Conservation (phyloP, 1,140 invertebrate species). For the Arion vulgaris region DNA sequence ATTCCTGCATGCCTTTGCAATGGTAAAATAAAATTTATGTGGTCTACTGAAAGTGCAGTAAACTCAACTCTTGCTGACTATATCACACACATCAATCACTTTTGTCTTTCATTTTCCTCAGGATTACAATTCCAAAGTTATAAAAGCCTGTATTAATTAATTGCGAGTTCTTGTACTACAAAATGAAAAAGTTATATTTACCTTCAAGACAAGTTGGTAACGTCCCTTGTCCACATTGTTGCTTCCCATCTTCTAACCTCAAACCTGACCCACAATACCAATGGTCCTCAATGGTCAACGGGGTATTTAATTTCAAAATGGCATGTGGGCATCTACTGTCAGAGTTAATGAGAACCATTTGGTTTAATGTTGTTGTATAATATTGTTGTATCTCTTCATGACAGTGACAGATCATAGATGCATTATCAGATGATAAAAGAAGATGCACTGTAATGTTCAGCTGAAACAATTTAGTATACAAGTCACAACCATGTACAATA, state of each 20-base stretch:
- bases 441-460: not conserved
- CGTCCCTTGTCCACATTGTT: not conserved
- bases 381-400: not conserved
- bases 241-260: conserved; percentile 1
- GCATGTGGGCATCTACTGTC: not conserved
- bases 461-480: not conserved
- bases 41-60: too few species aligned
- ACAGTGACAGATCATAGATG: not conserved
- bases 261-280: conserved; percentile 3
- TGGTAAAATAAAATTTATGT: too few species aligned
- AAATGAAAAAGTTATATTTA: not conserved
- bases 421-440: not conserved
- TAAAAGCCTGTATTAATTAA: too few species aligned
- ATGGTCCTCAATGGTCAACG: not conserved
- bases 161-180: too few species aligned
- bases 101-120: too few species aligned
- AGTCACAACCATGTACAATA: too few species aligned
- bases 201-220: conserved; percentile 14
- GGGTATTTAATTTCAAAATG: not conserved
- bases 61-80: too few species aligned
- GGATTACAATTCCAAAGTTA: too few species aligned
- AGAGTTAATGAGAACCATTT: not conserved
- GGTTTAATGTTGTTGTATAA: not conserved
- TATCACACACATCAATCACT: too few species aligned
- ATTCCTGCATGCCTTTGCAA: too few species aligned